Evolutionary conservation across 2,113 vertebrate genomes (phyloP), one percentile per base, ranked within the genome.

Genomic region (Lophius piscatorius): DNA sequence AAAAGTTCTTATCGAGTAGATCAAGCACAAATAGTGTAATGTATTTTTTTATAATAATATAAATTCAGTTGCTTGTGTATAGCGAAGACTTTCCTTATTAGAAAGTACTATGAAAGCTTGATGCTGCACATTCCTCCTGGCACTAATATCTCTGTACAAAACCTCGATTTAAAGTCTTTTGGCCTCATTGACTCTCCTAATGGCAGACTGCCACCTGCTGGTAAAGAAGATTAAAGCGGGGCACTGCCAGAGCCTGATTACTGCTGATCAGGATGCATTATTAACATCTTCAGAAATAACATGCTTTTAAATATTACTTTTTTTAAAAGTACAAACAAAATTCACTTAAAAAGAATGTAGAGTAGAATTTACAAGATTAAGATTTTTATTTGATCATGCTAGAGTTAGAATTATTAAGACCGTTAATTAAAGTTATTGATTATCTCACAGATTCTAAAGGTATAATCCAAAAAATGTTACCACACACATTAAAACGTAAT

Each of bases 161-260:
- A 41, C 35, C 28, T 47, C 52, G 16, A 16, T 24, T 49, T 28
- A 36, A 11, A 6, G 20, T 31, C 9, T 3, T 23, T 8, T 48
- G 47, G 36, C 26, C 18, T 46, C 46, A 23, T 14, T 34, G 8
- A 33, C 17, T 31, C 50, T 57, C 12, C 36, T 63, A 52, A 29
- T 62, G 20, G 29, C 34, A 80, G 48, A 78, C 40, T 70, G 87
- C 82, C 88, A 66, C 73, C 88, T 86, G 59, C 73, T 90, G 88
- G 83, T 24, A 1, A 33, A 42, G 0, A 48, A 10, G 38, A 31
- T 40, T 38, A 22, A 28, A 49, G 11, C 29, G 24, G 17, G 49
- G 17, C 11, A 40, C 31, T 39, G 49, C 22, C 9, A 34, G 24
- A n/a, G 17, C 58, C n/a, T 39, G 44, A n/a, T 34, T 3, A 1